Evolutionary conservation across 2,888 invertebrate species (phyloP).

Genomic region (Biston betularia): DNA sequence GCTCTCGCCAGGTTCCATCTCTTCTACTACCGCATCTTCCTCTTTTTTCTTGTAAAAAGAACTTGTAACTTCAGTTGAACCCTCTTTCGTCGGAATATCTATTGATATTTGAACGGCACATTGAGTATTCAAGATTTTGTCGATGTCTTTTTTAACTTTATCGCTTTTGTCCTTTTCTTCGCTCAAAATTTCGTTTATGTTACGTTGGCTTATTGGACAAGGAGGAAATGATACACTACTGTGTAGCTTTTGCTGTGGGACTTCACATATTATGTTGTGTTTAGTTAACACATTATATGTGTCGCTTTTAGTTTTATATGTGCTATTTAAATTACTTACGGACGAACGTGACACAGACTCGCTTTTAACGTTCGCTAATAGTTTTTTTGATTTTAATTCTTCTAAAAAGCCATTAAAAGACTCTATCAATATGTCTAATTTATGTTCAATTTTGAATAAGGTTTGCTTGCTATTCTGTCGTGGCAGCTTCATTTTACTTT

Average conservation of each 20-base stretch:
- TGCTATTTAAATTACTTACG: not conserved
- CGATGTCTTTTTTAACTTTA: conserved; percentile 59
- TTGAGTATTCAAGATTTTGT: conserved; percentile 53
- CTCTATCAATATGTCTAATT: conserved; percentile 62
- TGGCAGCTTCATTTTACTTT: conserved; percentile 12
- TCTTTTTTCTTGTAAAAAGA: conserved; percentile 52
- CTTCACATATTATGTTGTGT: conserved; percentile 30
- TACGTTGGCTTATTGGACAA: conserved; percentile 21
- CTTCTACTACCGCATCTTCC: conserved; percentile 43
- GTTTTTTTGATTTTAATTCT: conserved; percentile 55
- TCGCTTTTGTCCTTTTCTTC: conserved; percentile 63
- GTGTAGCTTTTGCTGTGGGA: conserved; percentile 43
- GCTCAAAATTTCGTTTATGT: conserved; percentile 51
- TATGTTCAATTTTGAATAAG: conserved; percentile 61
- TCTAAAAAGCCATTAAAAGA: conserved; percentile 62
- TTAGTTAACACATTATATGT: conserved; percentile 12
- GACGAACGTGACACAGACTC: conserved; percentile 4
- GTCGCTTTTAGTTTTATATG: conserved; percentile 24
- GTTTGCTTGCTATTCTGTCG: conserved; percentile 33
- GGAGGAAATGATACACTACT: conserved; percentile 38
- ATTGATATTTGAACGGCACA: conserved; percentile 57
- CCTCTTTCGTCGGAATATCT: conserved; percentile 67
- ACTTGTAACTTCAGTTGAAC: conserved; percentile 63
- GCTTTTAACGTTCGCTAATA: conserved; percentile 1
- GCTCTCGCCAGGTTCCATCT: conserved; percentile 29